phyloP scores from a whole-genome alignment of 2,888 invertebrate species.

The Eupithecia abbreviata region DNA sequence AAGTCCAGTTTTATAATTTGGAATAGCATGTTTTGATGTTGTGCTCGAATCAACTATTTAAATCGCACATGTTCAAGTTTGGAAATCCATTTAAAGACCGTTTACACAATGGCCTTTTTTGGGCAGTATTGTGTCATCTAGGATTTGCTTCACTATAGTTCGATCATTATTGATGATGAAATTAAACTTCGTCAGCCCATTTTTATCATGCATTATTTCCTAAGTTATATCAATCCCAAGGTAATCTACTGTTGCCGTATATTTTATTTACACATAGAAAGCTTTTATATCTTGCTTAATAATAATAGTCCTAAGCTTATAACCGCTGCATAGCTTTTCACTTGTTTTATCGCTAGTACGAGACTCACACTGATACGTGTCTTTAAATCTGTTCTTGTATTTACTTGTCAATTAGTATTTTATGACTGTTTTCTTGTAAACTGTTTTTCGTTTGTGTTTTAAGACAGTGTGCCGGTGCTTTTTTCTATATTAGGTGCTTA shows the following conservation, averaged over 20 bases:
- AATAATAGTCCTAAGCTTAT: not conserved
- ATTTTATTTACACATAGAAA: not conserved
- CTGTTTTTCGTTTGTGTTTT: not conserved
- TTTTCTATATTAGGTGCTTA: not conserved
- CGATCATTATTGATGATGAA: slow-evolving; percentile 6
- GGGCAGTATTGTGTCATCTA: slow-evolving; percentile 1
- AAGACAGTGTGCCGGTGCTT: not conserved
- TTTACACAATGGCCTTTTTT: slow-evolving; percentile 13
- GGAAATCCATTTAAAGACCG: not conserved
- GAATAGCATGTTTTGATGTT: not conserved
- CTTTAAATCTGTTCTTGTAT: not conserved
- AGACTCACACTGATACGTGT: not conserved
- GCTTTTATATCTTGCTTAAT: not conserved
- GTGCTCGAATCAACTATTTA: not conserved
- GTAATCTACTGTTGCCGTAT: not conserved
- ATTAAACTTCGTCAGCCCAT: slow-evolving; percentile 1
- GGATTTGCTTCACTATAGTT: slow-evolving; percentile 7
- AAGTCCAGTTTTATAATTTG: not conserved
- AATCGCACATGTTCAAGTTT: not conserved
- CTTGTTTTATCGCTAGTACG: not conserved
- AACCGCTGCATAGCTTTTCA: not conserved
- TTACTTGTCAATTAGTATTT: not conserved
- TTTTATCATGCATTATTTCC: not conserved
- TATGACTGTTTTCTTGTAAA: not conserved
- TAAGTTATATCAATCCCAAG: not conserved